Evolutionary conservation across 92 coral and sea anemone species (phyloP), one percentile per base, ranked within the genome.

Genomic region (Phenganax subtilis): DNA sequence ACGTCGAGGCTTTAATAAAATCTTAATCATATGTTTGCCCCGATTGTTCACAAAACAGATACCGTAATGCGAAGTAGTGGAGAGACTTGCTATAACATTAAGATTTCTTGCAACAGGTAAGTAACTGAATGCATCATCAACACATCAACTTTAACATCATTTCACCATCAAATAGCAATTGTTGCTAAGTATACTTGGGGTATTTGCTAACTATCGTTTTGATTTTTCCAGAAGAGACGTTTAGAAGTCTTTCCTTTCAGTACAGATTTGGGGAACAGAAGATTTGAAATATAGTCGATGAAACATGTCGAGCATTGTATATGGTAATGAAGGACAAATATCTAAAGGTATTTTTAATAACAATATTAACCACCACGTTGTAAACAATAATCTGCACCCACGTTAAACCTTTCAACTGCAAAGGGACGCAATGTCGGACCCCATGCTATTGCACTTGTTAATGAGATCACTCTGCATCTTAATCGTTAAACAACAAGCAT

Each of bases 81-180:
- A 82, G 63, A 82, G 89, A 25, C 87, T 86, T 27, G 75, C 89
- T 30, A 84, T 69, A 55, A 86, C 89, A 17, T 76, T 86, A 29
- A 81, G 86, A 64, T 86, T 86, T 58, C 56, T 86, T 62, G 84
- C 89, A 10, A 82, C 86, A 37, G 89, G 88, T 85, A 77, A 5
- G 47, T 37, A 37, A 37, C 47, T 37, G 47, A 37, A 37, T 5
- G 5, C 47, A 37, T 1, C 47, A 37, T 5, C 47, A 5, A 37
- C 5, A 1, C 5, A 37, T 37, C 47, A 37, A 5, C 47, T 37
- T 37, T 37, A 37, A 10, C 73, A 17, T 16, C 14, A 44, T 27
- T 55, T 75, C 65, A 55, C 28, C 54, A 14, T n/a, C 6, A 28
- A 29, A 52, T 28, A 54, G 63, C 55, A 52, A 75, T 75, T 73